A percentile compares a stretch with the other conserved stretches of the same genome.
phyloP scores from a whole-genome alignment of 2,113 vertebrate genomes.

The Varanus salvator region DNA sequence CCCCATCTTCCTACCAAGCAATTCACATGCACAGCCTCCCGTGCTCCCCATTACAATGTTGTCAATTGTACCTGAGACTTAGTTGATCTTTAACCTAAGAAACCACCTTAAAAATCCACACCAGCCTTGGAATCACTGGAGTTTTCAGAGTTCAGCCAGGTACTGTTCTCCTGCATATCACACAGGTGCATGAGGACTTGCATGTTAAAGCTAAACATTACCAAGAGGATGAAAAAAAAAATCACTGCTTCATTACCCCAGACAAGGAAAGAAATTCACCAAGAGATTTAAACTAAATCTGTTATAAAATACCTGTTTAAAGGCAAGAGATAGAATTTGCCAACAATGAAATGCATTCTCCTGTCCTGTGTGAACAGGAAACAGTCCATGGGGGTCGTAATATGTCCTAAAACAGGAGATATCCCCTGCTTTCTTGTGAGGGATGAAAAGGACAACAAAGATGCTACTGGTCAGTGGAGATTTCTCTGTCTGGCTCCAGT shows the following conservation, averaged over 20 bases:
- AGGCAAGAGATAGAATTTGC: conserved; percentile 78
- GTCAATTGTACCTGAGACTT: conserved; percentile 47
- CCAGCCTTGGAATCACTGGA: conserved; percentile 24
- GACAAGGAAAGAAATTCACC: conserved; percentile 64
- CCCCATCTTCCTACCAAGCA: conserved; percentile 27
- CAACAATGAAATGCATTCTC: conserved; percentile 72
- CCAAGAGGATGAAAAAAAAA: conserved; percentile 46
- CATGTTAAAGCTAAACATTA: conserved; percentile 56
- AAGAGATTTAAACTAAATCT: conserved; percentile 71
- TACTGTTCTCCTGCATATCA: conserved; percentile 37
- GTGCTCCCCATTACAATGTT: conserved; percentile 43
- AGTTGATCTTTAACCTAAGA: conserved; percentile 50
- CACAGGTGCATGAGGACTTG: conserved; percentile 43
- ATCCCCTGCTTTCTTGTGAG: conserved; percentile 59
- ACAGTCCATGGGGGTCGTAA: conserved; percentile 67
- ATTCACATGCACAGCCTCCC: conserved; percentile 50
- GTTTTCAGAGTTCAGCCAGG: conserved; percentile 43
- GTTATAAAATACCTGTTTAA: conserved; percentile 76
- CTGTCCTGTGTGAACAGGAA: conserved; percentile 64
- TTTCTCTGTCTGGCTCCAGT: conserved; percentile 94
- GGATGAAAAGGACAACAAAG: conserved; percentile 63
- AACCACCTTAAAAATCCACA: conserved; percentile 49
- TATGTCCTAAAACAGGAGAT: conserved; percentile 72
- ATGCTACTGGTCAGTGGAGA: conserved; percentile 93
- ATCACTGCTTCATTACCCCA: conserved; percentile 68